Evolutionary conservation across 2,113 vertebrate genomes (phyloP).

Genomic region (Malurus cyaneus): DNA sequence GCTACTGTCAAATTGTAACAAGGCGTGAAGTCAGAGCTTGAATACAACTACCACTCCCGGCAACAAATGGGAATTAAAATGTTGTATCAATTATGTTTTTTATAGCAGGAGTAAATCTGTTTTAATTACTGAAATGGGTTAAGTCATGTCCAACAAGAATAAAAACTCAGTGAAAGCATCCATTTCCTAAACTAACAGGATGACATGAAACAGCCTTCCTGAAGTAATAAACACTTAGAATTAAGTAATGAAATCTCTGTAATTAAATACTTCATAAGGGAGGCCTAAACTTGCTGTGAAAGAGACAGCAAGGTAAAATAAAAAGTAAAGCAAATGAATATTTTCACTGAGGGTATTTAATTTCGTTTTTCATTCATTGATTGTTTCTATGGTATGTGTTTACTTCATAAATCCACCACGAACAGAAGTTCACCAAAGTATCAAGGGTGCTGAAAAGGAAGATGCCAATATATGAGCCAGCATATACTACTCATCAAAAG

Average conservation of each 20-base stretch:
- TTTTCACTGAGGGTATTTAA: not conserved
- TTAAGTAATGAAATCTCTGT: not conserved
- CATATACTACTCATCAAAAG: not conserved
- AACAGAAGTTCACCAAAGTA: not conserved
- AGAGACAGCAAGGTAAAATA: not conserved
- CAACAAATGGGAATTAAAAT: not conserved
- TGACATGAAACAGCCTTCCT: not conserved
- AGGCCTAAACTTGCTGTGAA: not conserved
- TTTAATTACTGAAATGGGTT: slow-evolving; percentile 37
- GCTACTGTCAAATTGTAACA: not conserved
- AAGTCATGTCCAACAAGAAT: not conserved
- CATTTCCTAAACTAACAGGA: not conserved
- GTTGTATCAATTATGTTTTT: not conserved
- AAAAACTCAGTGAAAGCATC: not conserved
- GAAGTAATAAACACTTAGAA: slow-evolving; percentile 15
- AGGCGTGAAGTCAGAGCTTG: not conserved
- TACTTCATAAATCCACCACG: not conserved
- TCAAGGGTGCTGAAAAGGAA: not conserved
- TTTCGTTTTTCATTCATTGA: not conserved
- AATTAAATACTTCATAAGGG: not conserved
- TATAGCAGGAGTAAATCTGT: not conserved
- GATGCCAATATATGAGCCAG: not conserved
- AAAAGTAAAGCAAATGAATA: not conserved
- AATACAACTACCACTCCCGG: not conserved
- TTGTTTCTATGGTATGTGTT: not conserved